Evolutionary conservation across 2,888 invertebrate genomes (phyloP), one percentile per base, ranked within the genome.

Genomic region (Drosophila stalkeri): DNA sequence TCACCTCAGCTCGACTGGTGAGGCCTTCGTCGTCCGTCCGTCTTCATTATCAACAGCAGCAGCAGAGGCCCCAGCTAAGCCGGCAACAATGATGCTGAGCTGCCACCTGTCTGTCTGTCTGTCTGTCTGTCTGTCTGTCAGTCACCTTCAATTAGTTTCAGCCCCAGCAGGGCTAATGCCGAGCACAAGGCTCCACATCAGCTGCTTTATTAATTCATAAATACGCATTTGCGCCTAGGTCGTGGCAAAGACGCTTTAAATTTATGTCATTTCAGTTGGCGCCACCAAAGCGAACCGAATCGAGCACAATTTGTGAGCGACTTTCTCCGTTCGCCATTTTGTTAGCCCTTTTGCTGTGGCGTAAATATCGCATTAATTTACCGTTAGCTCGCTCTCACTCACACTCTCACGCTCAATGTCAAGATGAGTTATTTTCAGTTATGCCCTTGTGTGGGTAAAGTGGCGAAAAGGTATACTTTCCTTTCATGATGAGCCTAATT

Each of bases 141-240:
- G 61, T 84, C 86, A 77, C 64, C 80, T 86, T 90, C 89, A 87
- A 87, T 87, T 90, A 87, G 87, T 86, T 80, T 57, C 59, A 51
- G 74, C 66, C 64, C 41, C 64, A 69, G 27, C 43, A 31, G 64
- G 51, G 72, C 79, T 72, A 81, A 86, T 73, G 82, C 61, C 70
- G 57, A 64, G 76, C 75, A 69, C 64, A 70, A 71, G 70, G 64
- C 49, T 59, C 37, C 68, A 54, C 68, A 54, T 71, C 86, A 87
- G 72, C 76, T 77, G 86, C 75, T 77, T 89, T 89, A 86, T 86
- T 90, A 86, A 86, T 90, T 89, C 77, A 80, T 77, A 80, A 77
- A 80, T 67, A 69, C 77, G 33, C 54, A 77, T 47, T 67, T 70
- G 46, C 41, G 43, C 64, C 64, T 70, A 73, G 82, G 74, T 67